A percentile compares a stretch with the other conserved stretches of the same genome.
These are phyloP conservation scores for Rhabdomys pumilio DNA, from an alignment of 2,797 vertebrate species.

Conservation along the genomic window DNA sequence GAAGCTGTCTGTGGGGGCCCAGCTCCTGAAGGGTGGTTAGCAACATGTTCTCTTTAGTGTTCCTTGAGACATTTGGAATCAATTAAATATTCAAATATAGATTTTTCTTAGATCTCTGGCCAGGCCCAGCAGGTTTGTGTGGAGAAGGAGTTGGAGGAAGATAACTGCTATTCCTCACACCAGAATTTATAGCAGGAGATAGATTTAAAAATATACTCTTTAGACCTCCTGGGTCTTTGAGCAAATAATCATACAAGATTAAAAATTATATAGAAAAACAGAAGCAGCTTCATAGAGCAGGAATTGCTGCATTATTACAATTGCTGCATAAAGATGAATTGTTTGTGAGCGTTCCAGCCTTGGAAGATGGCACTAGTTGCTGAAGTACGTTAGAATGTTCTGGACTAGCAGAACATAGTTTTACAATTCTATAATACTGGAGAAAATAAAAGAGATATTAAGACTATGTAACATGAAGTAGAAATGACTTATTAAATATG, in stretches of 20 bases:
- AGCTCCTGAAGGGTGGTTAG: slow-evolving; percentile 66
- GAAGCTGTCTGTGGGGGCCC: slow-evolving; percentile 65
- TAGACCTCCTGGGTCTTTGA: slow-evolving; percentile 82
- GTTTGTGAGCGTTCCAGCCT: neutral
- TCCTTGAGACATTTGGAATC: slow-evolving; percentile 85
- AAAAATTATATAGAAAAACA: slow-evolving; percentile 80
- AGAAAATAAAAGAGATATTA: neutral
- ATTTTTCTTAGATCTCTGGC: slow-evolving; percentile 87
- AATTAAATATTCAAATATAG: slow-evolving; percentile 88
- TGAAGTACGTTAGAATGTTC: neutral
- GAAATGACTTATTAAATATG: neutral
- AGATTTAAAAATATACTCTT: slow-evolving; percentile 84
- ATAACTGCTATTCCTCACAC: slow-evolving; percentile 86
- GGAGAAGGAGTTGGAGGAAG: slow-evolving; percentile 70
- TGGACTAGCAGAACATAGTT: neutral
- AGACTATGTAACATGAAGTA: neutral
- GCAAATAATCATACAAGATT: slow-evolving; percentile 82
- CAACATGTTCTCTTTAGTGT: slow-evolving; percentile 76
- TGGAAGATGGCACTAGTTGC: too few relatives aligned
- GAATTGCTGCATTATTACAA: neutral
- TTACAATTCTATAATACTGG: slow-evolving; percentile 32
- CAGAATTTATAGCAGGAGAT: slow-evolving; percentile 82
- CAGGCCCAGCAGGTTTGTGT: slow-evolving; percentile 85
- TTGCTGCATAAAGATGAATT: neutral
- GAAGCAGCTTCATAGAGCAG: slow-evolving; percentile 49